Percentiles rank a stretch among this genome's conserved stretches.
phyloP scores from a whole-genome alignment of 2,888 invertebrate species.

The Ochropleura leucogaster region DNA sequence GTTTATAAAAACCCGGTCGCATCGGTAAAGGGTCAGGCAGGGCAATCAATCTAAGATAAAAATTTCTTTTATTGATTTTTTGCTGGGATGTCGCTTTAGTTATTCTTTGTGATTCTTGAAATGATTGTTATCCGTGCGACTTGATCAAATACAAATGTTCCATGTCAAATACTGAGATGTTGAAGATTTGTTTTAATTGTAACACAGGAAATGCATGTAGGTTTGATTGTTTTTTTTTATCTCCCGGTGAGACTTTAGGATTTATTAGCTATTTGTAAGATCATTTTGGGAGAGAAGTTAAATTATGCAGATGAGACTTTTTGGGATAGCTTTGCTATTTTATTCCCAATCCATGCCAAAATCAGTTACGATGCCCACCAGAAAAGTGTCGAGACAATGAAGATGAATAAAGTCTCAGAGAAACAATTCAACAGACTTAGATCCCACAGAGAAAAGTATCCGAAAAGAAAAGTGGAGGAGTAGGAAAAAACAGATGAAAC shows the following conservation, averaged over 20 bases:
- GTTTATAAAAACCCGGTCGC: slow-evolving; percentile 84
- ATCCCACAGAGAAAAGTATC: background rate
- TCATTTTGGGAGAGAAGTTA: background rate
- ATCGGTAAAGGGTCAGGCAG: slow-evolving; percentile 88
- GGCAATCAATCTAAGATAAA: slow-evolving; percentile 90
- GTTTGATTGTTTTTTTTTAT: slow-evolving; percentile 8
- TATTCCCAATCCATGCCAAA: background rate
- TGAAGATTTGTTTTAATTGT: slow-evolving; percentile 56
- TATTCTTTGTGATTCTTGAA: slow-evolving; percentile 79
- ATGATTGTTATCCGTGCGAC: slow-evolving; percentile 86
- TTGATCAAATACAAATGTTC: slow-evolving; percentile 78
- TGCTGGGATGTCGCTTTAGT: slow-evolving; percentile 73
- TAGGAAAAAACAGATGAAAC: background rate
- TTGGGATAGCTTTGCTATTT: background rate
- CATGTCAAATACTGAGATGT: slow-evolving; percentile 65
- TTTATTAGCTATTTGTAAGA: background rate
- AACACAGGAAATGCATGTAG: slow-evolving; percentile 24
- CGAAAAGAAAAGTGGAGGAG: background rate
- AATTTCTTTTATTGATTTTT: slow-evolving; percentile 86
- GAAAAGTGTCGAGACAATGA: background rate
- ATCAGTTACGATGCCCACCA: background rate
- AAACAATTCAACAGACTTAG: background rate
- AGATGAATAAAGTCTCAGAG: background rate
- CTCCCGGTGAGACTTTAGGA: background rate
- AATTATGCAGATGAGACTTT: background rate